phyloP scores from a whole-genome alignment of 64 coral and sea anemone genomes.

The Anthopleura sola region DNA sequence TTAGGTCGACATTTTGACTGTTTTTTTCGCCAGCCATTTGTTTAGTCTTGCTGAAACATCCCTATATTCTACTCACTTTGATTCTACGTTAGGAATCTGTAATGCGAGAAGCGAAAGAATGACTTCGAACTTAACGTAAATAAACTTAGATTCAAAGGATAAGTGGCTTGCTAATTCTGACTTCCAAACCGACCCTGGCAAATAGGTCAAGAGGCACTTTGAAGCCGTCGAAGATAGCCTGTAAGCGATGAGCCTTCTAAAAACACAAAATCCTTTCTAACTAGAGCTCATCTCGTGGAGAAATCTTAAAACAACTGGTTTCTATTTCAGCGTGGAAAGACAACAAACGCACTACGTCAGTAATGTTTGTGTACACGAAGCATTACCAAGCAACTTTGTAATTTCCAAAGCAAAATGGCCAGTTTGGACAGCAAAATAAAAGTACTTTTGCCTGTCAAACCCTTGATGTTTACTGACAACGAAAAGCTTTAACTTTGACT shows the following conservation, averaged over 20 bases:
- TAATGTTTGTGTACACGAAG: background rate
- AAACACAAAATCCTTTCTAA: background rate
- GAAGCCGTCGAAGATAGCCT: background rate
- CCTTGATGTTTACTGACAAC: background rate
- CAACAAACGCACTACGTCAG: background rate
- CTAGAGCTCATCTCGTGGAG: no score
- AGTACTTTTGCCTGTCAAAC: background rate
- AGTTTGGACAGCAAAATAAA: background rate
- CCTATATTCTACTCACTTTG: background rate
- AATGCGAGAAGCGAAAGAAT: background rate
- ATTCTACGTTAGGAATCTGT: background rate
- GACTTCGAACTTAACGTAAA: background rate
- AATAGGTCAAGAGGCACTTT: slow-evolving; percentile 5
- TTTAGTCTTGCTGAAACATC: background rate
- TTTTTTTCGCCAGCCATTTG: background rate
- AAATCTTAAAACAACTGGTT: no score
- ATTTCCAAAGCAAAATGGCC: background rate
- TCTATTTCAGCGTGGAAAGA: no score
- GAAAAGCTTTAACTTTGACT: background rate
- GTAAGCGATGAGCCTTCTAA: background rate
- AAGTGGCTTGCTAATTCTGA: background rate
- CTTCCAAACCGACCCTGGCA: background rate
- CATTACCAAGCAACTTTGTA: background rate
- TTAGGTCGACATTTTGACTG: background rate
- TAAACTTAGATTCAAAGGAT: background rate